Evolutionary conservation across 2,797 vertebrate species (phyloP).

Genomic region (Chiroxiphia lanceolata): DNA sequence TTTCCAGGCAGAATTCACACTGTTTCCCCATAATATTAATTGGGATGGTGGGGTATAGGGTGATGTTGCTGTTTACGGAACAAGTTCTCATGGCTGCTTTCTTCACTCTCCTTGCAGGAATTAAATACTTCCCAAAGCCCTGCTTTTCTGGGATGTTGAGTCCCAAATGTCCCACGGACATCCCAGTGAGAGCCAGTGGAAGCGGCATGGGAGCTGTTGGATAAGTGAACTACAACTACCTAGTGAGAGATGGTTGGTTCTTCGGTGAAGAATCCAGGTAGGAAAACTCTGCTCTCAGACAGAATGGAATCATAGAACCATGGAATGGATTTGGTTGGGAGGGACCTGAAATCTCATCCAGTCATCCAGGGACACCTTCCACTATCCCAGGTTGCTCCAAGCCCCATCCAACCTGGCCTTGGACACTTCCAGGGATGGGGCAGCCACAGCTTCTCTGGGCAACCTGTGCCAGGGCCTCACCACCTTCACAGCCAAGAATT

Average conservation of each 20-base stretch:
- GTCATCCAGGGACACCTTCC: not conserved
- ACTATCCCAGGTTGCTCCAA: not conserved
- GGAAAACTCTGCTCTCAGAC: fast-evolving
- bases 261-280: not conserved
- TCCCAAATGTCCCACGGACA: not conserved
- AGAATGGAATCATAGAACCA: not conserved
- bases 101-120: not conserved
- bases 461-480: not conserved
- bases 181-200: fast-evolving
- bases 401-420: not conserved
- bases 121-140: fast-evolving
- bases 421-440: not conserved
- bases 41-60: not conserved
- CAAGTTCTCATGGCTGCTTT: fast-evolving
- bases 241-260: not conserved
- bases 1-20: fast-evolving
- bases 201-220: not conserved
- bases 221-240: not conserved
- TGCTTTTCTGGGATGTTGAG: too few species aligned
- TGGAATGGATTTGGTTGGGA: not conserved
- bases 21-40: not conserved
- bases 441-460: not conserved
- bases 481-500: not conserved
- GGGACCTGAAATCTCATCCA: not conserved
- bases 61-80: not conserved